Base-by-base conservation (phyloP, 2,113 vertebrate species). In the Channa maculata region DNA sequence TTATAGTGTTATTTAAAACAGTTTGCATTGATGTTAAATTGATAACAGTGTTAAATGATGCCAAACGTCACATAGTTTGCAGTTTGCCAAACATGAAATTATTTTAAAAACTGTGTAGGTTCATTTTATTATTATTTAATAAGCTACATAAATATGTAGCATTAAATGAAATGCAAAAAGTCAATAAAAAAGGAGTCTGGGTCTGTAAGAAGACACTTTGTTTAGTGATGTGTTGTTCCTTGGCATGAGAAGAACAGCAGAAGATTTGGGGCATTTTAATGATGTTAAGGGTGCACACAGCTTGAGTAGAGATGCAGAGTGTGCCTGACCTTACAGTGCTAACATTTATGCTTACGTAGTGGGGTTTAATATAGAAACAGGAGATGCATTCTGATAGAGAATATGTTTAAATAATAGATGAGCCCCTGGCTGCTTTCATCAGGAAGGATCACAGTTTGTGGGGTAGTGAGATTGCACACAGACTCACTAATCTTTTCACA, bases 331-430 rank as follows among this genome's bases (percentile, higher is more conserved):
- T 87, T 78, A 86, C 59, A 65, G 54, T 37, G 44, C 54, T 71
- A 63, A 67, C 45, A 76, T 87, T 91, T 92, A 69, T 90, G 91
- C 88, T 88, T 91, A 89, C 82, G 72, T 77, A 58, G 85, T 87
- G 77, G 80, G 81, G 89, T 92, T 92, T 88, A 91, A 91, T 90
- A 92, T 93, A 94, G 94, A 92, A 93, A 92, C 90, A 85, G 82
- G 77, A 90, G 89, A 90, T 69, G 88, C 90, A 88, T 92, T 91
- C 84, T 89, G 88, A 91, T 87, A 86, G 92, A 89, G 88, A 88
- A 89, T 89, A 90, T 77, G 71, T 91, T 89, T 94, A 93, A 95
- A 95, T 95, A 93, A 94, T 95, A 92, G 85, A 94, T 94, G 89
- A 92, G 91, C 86, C 85, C 83, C 92, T 89, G 91, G 90, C 90